These are phyloP conservation scores for Sterna hirundo DNA, from an alignment of 2,113 vertebrate genomes.

Conservation along the genomic window DNA sequence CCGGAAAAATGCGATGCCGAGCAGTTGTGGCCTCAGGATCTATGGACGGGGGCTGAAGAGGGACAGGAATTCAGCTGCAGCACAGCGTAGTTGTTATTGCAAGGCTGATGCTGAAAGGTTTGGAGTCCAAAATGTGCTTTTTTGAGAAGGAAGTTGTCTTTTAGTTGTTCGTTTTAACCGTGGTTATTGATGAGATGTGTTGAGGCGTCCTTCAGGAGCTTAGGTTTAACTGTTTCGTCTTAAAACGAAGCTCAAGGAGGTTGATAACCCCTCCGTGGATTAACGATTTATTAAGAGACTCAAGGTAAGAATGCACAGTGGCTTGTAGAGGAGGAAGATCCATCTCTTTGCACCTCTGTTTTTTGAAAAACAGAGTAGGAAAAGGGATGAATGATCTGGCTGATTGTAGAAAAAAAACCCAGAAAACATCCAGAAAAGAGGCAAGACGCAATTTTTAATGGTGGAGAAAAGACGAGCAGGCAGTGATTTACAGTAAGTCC, in stretches of 20 bases:
- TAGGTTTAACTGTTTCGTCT: neutral
- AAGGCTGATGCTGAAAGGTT: neutral
- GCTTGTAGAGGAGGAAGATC: too few species aligned
- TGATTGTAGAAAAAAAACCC: too few species aligned
- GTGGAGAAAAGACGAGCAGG: neutral
- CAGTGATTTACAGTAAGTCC: too few species aligned
- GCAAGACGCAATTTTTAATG: fast-evolving
- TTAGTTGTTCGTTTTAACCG: neutral
- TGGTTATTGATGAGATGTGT: neutral
- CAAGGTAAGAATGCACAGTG: fast-evolving
- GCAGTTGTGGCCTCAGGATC: neutral
- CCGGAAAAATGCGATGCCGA: neutral
- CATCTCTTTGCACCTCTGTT: too few species aligned
- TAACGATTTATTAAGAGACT: neutral
- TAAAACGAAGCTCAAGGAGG: neutral
- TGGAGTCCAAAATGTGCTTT: neutral
- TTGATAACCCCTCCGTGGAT: neutral
- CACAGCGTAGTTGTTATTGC: too few species aligned
- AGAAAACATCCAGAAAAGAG: neutral
- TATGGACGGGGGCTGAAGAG: neutral
- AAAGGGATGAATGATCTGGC: neutral
- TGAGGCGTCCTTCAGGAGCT: neutral
- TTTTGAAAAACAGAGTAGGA: neutral
- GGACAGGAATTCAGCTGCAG: neutral
- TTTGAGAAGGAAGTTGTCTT: neutral